Evolutionary conservation across 2,113 vertebrate species (phyloP), one percentile per base, ranked within the genome.

Genomic region (Halichoeres trimaculatus): DNA sequence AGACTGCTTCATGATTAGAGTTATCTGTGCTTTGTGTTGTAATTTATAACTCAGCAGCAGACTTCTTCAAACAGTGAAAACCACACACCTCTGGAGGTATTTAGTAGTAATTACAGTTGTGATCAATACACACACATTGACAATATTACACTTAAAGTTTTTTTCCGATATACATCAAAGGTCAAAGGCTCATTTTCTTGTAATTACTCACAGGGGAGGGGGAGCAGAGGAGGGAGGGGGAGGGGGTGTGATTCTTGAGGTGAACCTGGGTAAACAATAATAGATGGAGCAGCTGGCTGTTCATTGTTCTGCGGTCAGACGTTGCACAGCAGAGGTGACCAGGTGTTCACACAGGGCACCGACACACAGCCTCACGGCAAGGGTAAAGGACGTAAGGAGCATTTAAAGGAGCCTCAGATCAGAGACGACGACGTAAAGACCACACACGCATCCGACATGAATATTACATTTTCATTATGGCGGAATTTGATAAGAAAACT

Each of bases 261-360:
- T 92, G 86, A 89, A 86, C 84, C 88, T 88, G 90, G 89, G 91
- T 89, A 87, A 91, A 92, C 89, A 93, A 85, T 93, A 94, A 94
- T 92, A 91, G 86, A 94, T 93, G 91, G 84, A 88, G 48, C 78
- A 72, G 89, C 84, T 84, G 87, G 85, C 85, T 90, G 86, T 85
- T 84, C 89, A 93, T 94, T 92, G 93, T 93, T 94, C 89, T 93
- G 81, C 76, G 89, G 87, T 91, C 81, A 85, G 79, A 84, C 68
- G 76, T 71, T 84, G 76, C 90, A 83, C 85, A 83, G 85, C 70
- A 68, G 88, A 70, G 30, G 73, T 76, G 88, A 87, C 89, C 92
- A 94, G 92, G 91, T 93, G 93, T 93, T 93, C 86, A 85, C 88
- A 81, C 67, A 77, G 91, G 87, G 83, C 91, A 74, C 76, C 48